These are phyloP conservation scores for Pasiphila rectangulata DNA, from an alignment of 2,888 invertebrate species.

Conservation along the genomic window DNA sequence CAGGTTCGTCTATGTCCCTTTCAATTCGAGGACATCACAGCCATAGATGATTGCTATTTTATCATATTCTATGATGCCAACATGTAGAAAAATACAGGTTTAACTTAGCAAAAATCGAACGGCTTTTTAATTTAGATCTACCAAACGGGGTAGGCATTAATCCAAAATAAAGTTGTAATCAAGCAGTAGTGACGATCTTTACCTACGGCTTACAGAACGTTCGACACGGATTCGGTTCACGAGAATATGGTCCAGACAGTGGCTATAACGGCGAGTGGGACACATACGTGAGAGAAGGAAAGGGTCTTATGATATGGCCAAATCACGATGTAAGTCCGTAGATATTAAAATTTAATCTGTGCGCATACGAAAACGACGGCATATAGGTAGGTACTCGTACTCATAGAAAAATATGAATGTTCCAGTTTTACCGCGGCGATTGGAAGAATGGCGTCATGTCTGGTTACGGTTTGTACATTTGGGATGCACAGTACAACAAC, in stretches of 20 bases:
- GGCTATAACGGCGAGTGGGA: constrained; percentile 81
- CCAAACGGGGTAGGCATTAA: no score
- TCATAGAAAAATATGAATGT: neutral
- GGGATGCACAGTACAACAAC: constrained; percentile 77
- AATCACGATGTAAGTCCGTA: constrained; percentile 70
- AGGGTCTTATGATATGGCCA: constrained; percentile 81
- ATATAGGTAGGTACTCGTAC: neutral
- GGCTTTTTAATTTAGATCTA: no score
- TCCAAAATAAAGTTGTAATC: no score
- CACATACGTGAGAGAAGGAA: constrained; percentile 73
- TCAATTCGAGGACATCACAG: no score
- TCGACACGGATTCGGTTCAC: constrained; percentile 63
- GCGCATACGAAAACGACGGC: no score
- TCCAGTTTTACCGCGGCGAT: constrained; percentile 80
- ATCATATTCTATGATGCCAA: no score
- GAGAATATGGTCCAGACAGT: constrained; percentile 61
- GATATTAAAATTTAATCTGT: no score
- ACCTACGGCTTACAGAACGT: constrained; percentile 68
- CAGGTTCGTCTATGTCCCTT: no score
- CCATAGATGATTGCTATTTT: no score
- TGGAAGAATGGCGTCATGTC: constrained; percentile 81
- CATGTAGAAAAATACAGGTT: no score
- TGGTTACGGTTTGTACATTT: constrained; percentile 82
- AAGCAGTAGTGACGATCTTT: no score
- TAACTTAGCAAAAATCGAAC: no score